Evolutionary conservation across 2,888 invertebrate genomes (phyloP).

Genomic region (Volucella inanis): DNA sequence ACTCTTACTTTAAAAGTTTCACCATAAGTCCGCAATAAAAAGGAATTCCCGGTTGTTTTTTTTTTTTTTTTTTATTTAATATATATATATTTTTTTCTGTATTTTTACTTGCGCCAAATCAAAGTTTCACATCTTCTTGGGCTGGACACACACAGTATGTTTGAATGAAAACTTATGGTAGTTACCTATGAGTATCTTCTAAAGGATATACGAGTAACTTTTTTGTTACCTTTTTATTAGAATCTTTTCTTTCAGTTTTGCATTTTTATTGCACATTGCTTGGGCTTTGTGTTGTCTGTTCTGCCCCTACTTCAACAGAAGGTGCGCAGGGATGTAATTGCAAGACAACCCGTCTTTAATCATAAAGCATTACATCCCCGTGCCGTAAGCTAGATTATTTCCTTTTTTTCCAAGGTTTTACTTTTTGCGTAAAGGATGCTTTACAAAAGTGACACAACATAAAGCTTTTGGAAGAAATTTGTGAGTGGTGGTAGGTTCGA

Average conservation of each 20-base stretch:
- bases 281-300: neutral
- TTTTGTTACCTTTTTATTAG: neutral
- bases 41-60: neutral
- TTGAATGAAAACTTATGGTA: too few species aligned
- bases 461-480: slow-evolving; percentile 5
- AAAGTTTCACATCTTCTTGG: too few species aligned
- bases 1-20: slow-evolving; percentile 35
- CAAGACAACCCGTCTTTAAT: slow-evolving; percentile 28
- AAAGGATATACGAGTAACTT: too few species aligned
- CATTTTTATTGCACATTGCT: neutral
- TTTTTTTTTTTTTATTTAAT: neutral
- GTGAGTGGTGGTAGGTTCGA: neutral
- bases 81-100: neutral
- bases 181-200: too few species aligned
- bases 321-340: slow-evolving; percentile 11
- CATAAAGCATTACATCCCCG: slow-evolving; percentile 24
- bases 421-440: slow-evolving; percentile 24
- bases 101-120: neutral
- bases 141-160: too few species aligned
- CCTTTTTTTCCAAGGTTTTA: slow-evolving; percentile 2
- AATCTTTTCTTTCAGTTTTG: neutral
- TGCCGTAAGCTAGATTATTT: slow-evolving; percentile 17
- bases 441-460: slow-evolving; percentile 42
- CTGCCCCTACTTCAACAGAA: neutral
- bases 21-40: slow-evolving; percentile 13